Base-by-base conservation (phyloP, 2,888 invertebrate species). In the Thymelicus sylvestris region DNA sequence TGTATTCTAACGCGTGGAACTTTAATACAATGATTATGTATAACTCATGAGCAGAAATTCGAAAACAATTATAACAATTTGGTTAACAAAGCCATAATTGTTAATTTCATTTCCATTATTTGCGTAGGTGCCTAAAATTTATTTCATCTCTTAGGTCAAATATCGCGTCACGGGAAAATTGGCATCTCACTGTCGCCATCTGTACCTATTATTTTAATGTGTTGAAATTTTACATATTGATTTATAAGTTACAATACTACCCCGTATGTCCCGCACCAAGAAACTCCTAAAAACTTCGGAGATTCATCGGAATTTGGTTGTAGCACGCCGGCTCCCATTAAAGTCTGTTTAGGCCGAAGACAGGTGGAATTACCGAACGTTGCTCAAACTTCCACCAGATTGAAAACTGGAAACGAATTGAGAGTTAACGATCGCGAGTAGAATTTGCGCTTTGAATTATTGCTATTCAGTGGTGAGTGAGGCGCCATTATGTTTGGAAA, bases 331-430 rank as follows among this genome's bases (percentile, higher is more conserved):
- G 76, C 75, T 19, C 13, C 76, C 80, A 88, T 89, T 84, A 88
- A 88, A 89, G 82, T 85, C 80, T 80, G 81, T 79, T 89, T 85
- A 85, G 80, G 77, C 74, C 73, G 81, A 80, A 81, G 85, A 84
- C 88, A 88, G 86, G 87, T 87, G 83, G 81, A 79, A 84, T 86
- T 85, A 84, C 82, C 63, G 47, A 66, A 24, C 68, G 57, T 50
- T 64, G 47, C 64, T 59, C 57, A 69, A 69, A 64, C 64, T 69
- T 69, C 31, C 55, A 41, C 66, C n/a, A 76, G 76, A 80, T 80
- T 79, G 80, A 79, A 83, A 78, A 80, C 79, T 79, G 66, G 77
- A 72, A 69, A 76, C 77, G 74, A 80, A 81, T 79, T 73, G 64
- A 59, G 69, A 64, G 69, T 69, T 69, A 69, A 69, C 69, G 69